Conservation (phyloP, 37 sponge, comb jelly and placozoan genomes). For the Halisarca cf. caerulea region DNA sequence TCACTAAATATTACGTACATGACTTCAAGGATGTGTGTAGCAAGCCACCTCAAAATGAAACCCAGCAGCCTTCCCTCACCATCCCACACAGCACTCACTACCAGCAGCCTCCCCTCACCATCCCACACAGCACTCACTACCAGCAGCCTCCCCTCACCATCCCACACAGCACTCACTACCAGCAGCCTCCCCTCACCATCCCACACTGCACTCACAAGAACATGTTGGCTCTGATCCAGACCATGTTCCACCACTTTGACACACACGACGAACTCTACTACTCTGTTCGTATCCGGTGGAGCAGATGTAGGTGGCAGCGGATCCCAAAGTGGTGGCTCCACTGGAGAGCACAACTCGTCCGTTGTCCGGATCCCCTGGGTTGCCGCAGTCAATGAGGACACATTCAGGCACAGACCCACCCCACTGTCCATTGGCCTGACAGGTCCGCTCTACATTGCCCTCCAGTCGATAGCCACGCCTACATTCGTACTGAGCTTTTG, state of each 20-base stretch:
- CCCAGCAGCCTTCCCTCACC: too few relatives aligned
- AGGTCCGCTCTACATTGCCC: conserved; percentile 12
- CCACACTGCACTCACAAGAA: conserved; percentile 29
- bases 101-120: too few relatives aligned
- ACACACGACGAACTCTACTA: conserved; percentile 17
- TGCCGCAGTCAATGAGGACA: conserved; percentile 46
- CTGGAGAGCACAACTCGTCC: conserved; percentile 11
- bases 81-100: too few relatives aligned
- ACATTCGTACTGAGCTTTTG: conserved; percentile 16
- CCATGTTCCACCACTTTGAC: conserved; percentile 55
- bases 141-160: too few relatives aligned
- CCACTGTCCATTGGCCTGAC: conserved; percentile 52
- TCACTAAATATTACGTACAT: not conserved
- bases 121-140: too few relatives aligned
- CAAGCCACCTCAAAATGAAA: too few relatives aligned
- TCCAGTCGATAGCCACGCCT: conserved; percentile 13
- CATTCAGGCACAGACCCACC: conserved; percentile 41
- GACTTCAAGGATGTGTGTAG: not conserved
- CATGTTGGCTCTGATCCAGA: conserved; percentile 31
- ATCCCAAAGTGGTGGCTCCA: conserved; percentile 34
- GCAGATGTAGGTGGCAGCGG: conserved; percentile 54
- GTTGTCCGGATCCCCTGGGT: conserved; percentile 54
- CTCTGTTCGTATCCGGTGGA: conserved; percentile 36
- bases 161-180: too few relatives aligned
- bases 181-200: too few relatives aligned